Base-by-base conservation (phyloP, 2,797 vertebrate species). In the Varecia variegata region DNA sequence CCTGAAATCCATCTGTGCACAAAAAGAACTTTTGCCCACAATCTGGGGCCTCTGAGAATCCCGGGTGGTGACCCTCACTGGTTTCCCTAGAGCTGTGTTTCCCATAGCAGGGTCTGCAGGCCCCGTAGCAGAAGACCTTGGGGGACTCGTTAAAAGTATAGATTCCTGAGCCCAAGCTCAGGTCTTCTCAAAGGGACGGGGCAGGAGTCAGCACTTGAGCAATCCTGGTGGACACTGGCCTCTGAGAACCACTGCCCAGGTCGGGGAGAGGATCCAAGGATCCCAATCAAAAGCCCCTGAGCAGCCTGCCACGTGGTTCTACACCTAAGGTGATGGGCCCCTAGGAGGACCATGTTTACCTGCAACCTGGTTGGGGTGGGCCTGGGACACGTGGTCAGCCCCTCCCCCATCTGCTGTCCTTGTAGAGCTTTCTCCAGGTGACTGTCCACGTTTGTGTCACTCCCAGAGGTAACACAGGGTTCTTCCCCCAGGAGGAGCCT, bases 351-450 rank as follows among this genome's bases (percentile, higher is more conserved):
- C n/a, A 0, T 62, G 32, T 35, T 65, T 35, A n/a, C 45, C 79
- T 65, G 47, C 27, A 56, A 58, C 35, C 58, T 47, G 23, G 18
- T n/a, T 0, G 2, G n/a, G 47, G 32, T 47, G 58, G 45, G 14
- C 4, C 6, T 1, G 2, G 47, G 38, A 15, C 0, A 2, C 38
- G 27, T 7, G 23, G 45, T 10, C 32, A 8, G 10, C 65, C 54
- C 30, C 20, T 77, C 27, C 8, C 15, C 35, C 8, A n/a, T 13
- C 23, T 15, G 20, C 87, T 11, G 1, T 40, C 80, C 43, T 40
- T 23, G 21, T n/a, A 30, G 38, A 13, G 15, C 30, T 52, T 79
- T 32, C 35, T 35, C 30, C 6, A 52, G 23, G 23, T 23, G 58
- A 30, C 47, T 5, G 3, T 56, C 50, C 40, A 4, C 6, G 1